Base-by-base conservation (phyloP, 2,888 invertebrate genomes). In the Meghimatium bilineatum region DNA sequence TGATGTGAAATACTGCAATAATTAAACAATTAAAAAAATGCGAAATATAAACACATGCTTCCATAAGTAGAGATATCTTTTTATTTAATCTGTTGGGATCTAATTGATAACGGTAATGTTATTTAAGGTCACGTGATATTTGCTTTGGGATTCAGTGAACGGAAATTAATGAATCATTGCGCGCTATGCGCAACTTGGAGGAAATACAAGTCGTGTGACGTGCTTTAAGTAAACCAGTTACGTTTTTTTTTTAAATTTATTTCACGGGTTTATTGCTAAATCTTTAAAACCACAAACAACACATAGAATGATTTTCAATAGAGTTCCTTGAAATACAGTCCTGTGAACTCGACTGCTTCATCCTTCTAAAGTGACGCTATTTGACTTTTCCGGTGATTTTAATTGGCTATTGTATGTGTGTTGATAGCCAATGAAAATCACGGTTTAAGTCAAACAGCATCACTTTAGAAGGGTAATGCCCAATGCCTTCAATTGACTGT, bases 121-220 rank as follows among this genome's bases (percentile, higher is more conserved):
- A 74, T 74, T 74, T 74, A 32, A 74, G 74, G 74, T 74, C 74
- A 74, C 74, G 74, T 74, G 49, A 52, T 52, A 74, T 74, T 74
- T 74, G 52, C 32, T 52, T 74, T 32, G 74, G 52, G 12, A 49
- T 74, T 49, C 0, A 26, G 74, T 52, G 26, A 52, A 23, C 74
- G 74, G 74, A 74, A 74, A 74, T 74, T 32, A 74, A 74, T 49
- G 52, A 29, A 74, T 49, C 32, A 23, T 74, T 32, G 52, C 74
- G 52, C 74, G 52, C 32, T 52, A 32, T 20, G 74, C 74, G 74
- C 52, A 14, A 17, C 20, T 49, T 32, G 20, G 44, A 74, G 52
- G 74, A 74, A 74, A 74, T 52, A 52, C 52, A 52, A 74, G 74
- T 32, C 74, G 74, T 52, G 52, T 52, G 52, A 74, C 74, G 74